phyloP scores from a whole-genome alignment of 2,797 vertebrate species.

The Muraenolepis orangiensis region DNA sequence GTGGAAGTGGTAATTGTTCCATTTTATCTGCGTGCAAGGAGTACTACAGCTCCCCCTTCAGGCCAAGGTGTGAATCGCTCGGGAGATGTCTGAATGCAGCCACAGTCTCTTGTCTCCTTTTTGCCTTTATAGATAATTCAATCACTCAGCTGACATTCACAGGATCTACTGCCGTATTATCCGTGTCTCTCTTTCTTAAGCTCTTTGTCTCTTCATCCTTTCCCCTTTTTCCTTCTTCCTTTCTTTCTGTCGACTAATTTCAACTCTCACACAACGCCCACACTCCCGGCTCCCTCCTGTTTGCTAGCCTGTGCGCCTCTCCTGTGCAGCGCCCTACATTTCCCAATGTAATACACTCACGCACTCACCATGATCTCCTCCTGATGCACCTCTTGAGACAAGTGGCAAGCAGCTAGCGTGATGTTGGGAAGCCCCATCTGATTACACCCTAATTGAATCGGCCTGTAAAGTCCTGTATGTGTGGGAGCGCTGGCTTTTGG shows the following conservation, averaged over 20 bases:
- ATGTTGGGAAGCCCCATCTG: slow-evolving; percentile 45
- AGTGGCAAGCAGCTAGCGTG: slow-evolving; percentile 17
- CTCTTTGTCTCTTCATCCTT: neutral
- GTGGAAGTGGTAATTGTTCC: slow-evolving; percentile 12
- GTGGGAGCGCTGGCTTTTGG: neutral
- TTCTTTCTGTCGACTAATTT: neutral
- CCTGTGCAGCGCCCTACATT: neutral
- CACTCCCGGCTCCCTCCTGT: neutral
- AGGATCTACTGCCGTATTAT: neutral
- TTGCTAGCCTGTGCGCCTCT: too few species aligned
- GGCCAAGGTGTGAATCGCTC: slow-evolving; percentile 17
- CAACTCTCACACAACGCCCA: neutral
- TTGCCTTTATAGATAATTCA: neutral
- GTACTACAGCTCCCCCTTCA: slow-evolving; percentile 35
- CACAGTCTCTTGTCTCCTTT: neutral
- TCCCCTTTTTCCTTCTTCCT: neutral
- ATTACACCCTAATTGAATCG: slow-evolving; percentile 57
- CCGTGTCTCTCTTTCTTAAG: neutral
- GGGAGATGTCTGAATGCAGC: neutral
- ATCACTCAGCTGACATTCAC: neutral
- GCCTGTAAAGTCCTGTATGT: neutral
- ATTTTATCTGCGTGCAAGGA: slow-evolving; percentile 11
- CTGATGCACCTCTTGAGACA: slow-evolving; percentile 35
- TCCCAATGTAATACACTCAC: neutral
- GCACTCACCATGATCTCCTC: slow-evolving; percentile 43